Evolutionary conservation across 2,797 vertebrate species (phyloP).

Genomic region (Chloroceryle inda): DNA sequence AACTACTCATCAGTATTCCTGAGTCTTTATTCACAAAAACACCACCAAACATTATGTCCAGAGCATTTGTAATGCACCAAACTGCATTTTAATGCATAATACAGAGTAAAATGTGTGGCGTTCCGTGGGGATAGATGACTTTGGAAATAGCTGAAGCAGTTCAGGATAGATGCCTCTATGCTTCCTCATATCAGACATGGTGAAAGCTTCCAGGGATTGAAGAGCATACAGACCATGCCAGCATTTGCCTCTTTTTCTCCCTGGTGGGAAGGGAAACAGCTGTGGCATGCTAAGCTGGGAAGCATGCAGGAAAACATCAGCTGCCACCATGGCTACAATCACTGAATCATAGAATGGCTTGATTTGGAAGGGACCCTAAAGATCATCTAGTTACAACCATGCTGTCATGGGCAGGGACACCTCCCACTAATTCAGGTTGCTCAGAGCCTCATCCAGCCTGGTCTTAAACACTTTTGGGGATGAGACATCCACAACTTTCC

Average conservation of each 20-base stretch:
- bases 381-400: too few species aligned
- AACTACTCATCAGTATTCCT: not conserved
- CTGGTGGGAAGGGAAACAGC: not conserved
- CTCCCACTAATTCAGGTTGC: too few species aligned
- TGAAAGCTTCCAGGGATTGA: not conserved
- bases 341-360: too few species aligned
- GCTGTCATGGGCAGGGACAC: too few species aligned
- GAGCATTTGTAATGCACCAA: not conserved
- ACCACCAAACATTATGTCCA: not conserved
- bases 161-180: not conserved
- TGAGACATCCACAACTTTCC: too few species aligned
- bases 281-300: not conserved
- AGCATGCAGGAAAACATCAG: not conserved
- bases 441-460: too few species aligned
- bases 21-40: not conserved
- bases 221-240: not conserved
- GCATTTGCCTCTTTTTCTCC: not conserved
- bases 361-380: too few species aligned
- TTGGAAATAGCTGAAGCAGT: not conserved
- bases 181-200: not conserved
- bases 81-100: not conserved
- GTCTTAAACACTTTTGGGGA: too few species aligned
- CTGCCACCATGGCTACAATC: not conserved
- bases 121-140: not conserved
- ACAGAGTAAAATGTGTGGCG: fast-evolving